Conservation (phyloP, 2,113 vertebrate species). For the Eudorcas thomsonii region DNA sequence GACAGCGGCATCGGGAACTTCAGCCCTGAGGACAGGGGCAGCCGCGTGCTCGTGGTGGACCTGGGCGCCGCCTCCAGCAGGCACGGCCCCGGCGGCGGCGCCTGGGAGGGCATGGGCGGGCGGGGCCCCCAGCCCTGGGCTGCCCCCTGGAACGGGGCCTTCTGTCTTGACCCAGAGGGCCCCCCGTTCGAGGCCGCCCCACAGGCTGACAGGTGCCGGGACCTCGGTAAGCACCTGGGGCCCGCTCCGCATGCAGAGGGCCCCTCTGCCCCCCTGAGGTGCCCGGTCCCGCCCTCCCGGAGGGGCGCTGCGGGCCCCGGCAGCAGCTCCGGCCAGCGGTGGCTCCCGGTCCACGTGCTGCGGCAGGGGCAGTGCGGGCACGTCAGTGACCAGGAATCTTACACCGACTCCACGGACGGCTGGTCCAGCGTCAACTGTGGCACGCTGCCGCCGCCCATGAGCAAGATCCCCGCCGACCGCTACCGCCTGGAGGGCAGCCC, state of each 20-base stretch:
- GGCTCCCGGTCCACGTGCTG: conserved; percentile 94
- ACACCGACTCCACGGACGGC: conserved; percentile 96
- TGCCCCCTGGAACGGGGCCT: conserved; percentile 86
- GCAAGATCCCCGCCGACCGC: conserved; percentile 96
- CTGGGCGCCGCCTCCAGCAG: conserved; percentile 88
- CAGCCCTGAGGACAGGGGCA: conserved; percentile 92
- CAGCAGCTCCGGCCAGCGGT: conserved; percentile 81
- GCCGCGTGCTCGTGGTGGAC: conserved; percentile 92
- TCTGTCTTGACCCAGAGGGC: conserved; percentile 84
- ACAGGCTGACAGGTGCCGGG: conserved; percentile 86
- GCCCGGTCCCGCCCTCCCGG: conserved; percentile 84
- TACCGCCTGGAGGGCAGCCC: conserved; percentile 90
- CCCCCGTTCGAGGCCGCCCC: conserved; percentile 75
- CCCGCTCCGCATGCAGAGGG: conserved; percentile 85
- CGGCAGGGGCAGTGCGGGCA: conserved; percentile 91
- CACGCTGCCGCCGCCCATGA: conserved; percentile 98
- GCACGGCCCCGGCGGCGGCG: conserved; percentile 77
- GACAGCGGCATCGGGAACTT: conserved; percentile 98
- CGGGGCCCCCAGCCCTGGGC: conserved; percentile 82
- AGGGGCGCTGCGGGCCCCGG: conserved; percentile 72
- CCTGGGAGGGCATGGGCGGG: conserved; percentile 84
- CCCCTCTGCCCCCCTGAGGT: conserved; percentile 81
- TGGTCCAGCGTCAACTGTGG: conserved; percentile 98
- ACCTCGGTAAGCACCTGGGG: conserved; percentile 78
- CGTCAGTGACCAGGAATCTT: conserved; percentile 96